Evolutionary conservation across 2,888 invertebrate species (phyloP).

Genomic region (Acrobasis consociella): DNA sequence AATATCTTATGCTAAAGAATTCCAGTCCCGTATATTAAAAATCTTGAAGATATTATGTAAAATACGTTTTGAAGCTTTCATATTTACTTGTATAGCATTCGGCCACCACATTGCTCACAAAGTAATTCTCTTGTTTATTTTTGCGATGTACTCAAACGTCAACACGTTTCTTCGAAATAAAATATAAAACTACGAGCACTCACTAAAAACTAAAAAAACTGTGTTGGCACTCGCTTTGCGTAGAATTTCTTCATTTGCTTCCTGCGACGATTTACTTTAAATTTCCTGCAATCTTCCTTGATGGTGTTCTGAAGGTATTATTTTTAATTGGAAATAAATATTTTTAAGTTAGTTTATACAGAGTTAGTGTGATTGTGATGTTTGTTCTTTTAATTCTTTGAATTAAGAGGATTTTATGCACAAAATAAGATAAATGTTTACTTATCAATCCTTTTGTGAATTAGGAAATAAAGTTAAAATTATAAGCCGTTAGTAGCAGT

Average conservation of each 20-base stretch:
- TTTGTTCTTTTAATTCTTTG: too few relatives aligned
- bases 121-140: constrained; percentile 1
- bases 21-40: neutral
- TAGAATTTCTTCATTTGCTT: neutral
- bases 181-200: constrained; percentile 15
- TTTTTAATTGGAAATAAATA: neutral
- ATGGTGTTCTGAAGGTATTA: neutral
- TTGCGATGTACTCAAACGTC: constrained; percentile 13
- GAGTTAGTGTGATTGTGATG: too few relatives aligned
- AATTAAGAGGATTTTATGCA: too few relatives aligned
- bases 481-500: too few relatives aligned
- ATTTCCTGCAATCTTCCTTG: neutral
- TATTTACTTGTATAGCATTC: neutral
- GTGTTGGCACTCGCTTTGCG: constrained; percentile 1
- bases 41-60: neutral
- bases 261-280: neutral
- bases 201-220: constrained; percentile 20
- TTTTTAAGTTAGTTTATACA: too few relatives aligned
- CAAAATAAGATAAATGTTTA: too few relatives aligned
- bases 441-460: too few relatives aligned
- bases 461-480: too few relatives aligned
- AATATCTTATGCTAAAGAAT: neutral
- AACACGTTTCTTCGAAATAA: constrained; percentile 11
- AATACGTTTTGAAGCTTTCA: neutral
- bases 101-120: neutral